These are phyloP conservation scores for Cossypha heuglini DNA, from an alignment of 2,797 vertebrate species.

Conservation along the genomic window DNA sequence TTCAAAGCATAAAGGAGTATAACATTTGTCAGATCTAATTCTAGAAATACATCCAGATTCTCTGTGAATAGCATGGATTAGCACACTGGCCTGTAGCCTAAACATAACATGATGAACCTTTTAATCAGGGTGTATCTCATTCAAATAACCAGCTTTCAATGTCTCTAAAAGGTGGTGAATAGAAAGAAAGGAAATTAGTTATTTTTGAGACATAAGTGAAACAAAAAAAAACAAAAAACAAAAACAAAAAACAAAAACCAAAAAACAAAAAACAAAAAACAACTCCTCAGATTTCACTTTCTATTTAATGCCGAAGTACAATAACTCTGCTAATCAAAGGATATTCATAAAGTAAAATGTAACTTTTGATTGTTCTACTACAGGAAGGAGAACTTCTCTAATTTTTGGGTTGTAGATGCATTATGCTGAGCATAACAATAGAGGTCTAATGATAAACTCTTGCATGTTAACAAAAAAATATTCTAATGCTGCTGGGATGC, in stretches of 20 bases:
- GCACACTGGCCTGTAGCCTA: not conserved
- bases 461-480: not conserved
- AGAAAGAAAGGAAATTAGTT: not conserved
- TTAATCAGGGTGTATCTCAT: not conserved
- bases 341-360: not conserved
- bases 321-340: not conserved
- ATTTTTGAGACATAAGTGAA: not conserved
- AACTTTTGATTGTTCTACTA: not conserved
- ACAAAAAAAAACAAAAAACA: not conserved
- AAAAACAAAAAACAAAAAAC: too few relatives aligned
- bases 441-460: not conserved
- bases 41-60: not conserved
- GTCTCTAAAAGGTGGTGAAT: not conserved
- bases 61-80: not conserved
- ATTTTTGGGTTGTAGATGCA: not conserved
- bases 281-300: not conserved
- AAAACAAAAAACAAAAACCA: fast-evolving
- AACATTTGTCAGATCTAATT: not conserved
- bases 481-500: not conserved
- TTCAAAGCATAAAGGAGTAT: not conserved
- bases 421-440: not conserved
- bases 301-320: not conserved
- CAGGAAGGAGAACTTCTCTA: not conserved
- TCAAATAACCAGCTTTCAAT: not conserved
- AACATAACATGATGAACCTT: not conserved